A percentile compares a stretch with the other conserved stretches of the same genome.
Conservation (phyloP, 64 coral and sea anemone genomes). For the Astreopora myriophthalma region DNA sequence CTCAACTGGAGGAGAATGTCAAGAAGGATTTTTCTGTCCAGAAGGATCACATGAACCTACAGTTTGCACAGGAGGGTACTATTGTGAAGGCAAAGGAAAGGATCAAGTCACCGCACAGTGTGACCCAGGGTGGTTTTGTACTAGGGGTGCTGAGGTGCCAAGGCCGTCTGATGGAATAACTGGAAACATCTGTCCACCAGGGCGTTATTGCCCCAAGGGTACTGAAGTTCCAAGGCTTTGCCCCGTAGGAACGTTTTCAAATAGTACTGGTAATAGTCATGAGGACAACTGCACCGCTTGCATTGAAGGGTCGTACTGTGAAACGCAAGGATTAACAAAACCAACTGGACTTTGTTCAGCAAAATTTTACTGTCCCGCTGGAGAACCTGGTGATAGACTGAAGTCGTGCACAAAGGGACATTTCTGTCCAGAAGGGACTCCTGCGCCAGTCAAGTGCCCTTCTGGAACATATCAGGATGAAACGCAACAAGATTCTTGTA, state of each 20-base stretch:
- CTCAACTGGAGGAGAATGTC: conserved; percentile 96
- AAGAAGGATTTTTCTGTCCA: conserved; percentile 93
- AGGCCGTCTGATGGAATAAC: conserved; percentile 82
- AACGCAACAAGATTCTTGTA: conserved; percentile 83
- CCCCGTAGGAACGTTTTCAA: conserved; percentile 85
- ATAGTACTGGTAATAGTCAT: conserved; percentile 86
- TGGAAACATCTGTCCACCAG: conserved; percentile 86
- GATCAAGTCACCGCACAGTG: conserved; percentile 73
- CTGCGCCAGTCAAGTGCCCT: conserved; percentile 68
- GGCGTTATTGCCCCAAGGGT: conserved; percentile 78
- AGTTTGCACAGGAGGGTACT: conserved; percentile 84
- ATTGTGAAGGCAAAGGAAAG: conserved; percentile 86
- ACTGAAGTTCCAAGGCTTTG: conserved; percentile 72
- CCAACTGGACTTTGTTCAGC: conserved; percentile 79
- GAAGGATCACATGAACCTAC: conserved; percentile 79
- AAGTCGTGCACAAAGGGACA: conserved; percentile 76
- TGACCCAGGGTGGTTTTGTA: conserved; percentile 93
- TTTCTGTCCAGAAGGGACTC: conserved; percentile 79
- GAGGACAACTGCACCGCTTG: conserved; percentile 61
- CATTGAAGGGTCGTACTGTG: conserved; percentile 78
- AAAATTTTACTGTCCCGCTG: conserved; percentile 82
- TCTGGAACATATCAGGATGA: conserved; percentile 96
- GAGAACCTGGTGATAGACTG: conserved; percentile 37
- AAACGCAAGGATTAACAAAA: conserved; percentile 68
- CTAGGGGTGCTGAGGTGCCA: conserved; percentile 68